Evolutionary conservation across 2,797 vertebrate genomes (phyloP), one percentile per base, ranked within the genome.

Genomic region (Selene dorsalis): DNA sequence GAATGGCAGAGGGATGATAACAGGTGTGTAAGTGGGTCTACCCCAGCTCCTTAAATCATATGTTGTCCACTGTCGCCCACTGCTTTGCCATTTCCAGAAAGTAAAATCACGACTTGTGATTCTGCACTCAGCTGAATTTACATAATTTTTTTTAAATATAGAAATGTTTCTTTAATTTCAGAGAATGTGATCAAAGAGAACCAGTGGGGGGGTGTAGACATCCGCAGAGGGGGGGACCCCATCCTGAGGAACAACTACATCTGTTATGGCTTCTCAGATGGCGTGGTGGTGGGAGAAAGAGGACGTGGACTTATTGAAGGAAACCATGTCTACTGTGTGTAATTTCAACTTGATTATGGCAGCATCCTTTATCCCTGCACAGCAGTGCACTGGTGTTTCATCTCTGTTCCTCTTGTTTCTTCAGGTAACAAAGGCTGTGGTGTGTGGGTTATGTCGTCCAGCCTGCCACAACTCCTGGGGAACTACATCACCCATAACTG

Each of bases 121-220:
- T n/a, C 30, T 38, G 1, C 0, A 13, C 4, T 9, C 2, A 1
- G 3, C 14, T 6, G 14, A 9, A 10, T 52, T 26, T 18, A 0
- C 14, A 20, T 30, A 0, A 12, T 26, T 50, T 26, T 57, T 24
- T 17, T 41, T 41, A 14, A 50, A 57, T 13, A 6, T 60, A n/a
- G 24, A 20, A 59, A 77, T 6, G 2, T 1, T 48, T 59, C 6
- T 73, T 69, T 50, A 22, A 59, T 85, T 79, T 18, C 72, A 98
- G 97, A 97, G 85, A 98, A 98, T 3, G 91, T 98, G 58, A 98
- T 98, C 85, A 95, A 94, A 56, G 95, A 98, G 91, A 98, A 98
- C 87, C 96, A 98, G 77, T 97, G 97, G 97, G 97, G 97, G 0
- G 97, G 97, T 0, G 96, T 94, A 6, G 97, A 98, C 89, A 98